phyloP scores from a whole-genome alignment of 2,797 vertebrate species.

The Chloroceryle inda region DNA sequence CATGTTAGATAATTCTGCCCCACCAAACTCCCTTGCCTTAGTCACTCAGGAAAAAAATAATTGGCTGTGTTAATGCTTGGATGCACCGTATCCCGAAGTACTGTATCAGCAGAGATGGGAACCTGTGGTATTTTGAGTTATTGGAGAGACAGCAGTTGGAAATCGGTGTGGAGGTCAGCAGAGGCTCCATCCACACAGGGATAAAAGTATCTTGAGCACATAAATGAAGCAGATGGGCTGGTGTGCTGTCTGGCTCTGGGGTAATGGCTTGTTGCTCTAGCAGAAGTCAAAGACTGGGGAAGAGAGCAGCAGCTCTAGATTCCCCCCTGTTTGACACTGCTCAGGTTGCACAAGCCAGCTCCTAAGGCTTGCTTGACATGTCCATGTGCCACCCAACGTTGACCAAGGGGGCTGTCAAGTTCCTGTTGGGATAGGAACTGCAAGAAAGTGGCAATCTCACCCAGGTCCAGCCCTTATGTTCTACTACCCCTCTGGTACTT shows the following conservation, averaged over 20 bases:
- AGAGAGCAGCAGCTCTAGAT: not conserved
- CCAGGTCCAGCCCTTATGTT: not conserved
- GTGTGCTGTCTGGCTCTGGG: not conserved
- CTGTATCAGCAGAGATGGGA: not conserved
- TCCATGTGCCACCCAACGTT: not conserved
- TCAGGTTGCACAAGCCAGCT: not conserved
- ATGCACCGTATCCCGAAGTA: not conserved
- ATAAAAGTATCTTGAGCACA: not conserved
- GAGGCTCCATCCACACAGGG: not conserved
- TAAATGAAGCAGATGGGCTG: not conserved
- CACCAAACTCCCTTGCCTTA: not conserved
- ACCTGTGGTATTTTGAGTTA: not conserved
- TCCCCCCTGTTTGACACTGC: fast-evolving
- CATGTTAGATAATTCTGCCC: not conserved
- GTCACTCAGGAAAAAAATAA: not conserved
- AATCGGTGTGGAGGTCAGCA: not conserved
- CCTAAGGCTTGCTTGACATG: fast-evolving
- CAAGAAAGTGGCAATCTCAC: not conserved
- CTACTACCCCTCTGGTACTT: not conserved
- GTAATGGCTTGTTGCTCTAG: not conserved
- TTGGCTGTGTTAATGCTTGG: not conserved
- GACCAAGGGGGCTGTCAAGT: too few species aligned
- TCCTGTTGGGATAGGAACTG: not conserved
- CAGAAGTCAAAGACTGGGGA: not conserved
- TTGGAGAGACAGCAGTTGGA: not conserved